These are phyloP conservation scores for Tridacna gigas DNA, from an alignment of 2,888 invertebrate genomes.

Conservation along the genomic window DNA sequence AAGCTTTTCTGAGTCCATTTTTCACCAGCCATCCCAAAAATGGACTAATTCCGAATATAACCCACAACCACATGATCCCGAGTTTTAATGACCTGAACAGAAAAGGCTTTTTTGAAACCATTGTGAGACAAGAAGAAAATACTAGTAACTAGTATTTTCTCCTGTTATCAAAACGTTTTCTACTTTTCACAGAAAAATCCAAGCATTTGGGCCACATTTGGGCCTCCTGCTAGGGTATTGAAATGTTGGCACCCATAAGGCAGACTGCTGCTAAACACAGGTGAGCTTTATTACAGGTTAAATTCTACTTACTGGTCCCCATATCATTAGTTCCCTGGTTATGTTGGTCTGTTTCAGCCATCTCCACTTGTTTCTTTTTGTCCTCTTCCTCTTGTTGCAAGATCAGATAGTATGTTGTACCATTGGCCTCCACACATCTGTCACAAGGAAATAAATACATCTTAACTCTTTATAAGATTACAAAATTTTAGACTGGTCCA, in stretches of 20 bases:
- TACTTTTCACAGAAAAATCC: not conserved
- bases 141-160: not conserved
- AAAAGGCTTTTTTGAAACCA: not conserved
- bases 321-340: too few species aligned
- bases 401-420: constrained; percentile 54
- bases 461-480: not conserved
- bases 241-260: too few species aligned
- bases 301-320: too few species aligned
- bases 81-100: too few species aligned
- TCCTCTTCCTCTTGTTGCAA: constrained; percentile 25
- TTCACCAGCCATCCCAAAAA: too few species aligned
- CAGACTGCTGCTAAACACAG: too few species aligned
- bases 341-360: not conserved
- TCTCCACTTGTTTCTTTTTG: not conserved
- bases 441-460: not conserved
- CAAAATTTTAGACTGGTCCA: not conserved
- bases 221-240: too few species aligned
- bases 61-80: too few species aligned
- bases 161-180: not conserved
- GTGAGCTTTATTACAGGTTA: too few species aligned
- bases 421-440: constrained; percentile 71
- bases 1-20: too few species aligned
- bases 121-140: not conserved
- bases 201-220: too few species aligned
- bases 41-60: too few species aligned